Conservation (phyloP, 1,140 invertebrate species). For the Alviniconcha marisindica region DNA sequence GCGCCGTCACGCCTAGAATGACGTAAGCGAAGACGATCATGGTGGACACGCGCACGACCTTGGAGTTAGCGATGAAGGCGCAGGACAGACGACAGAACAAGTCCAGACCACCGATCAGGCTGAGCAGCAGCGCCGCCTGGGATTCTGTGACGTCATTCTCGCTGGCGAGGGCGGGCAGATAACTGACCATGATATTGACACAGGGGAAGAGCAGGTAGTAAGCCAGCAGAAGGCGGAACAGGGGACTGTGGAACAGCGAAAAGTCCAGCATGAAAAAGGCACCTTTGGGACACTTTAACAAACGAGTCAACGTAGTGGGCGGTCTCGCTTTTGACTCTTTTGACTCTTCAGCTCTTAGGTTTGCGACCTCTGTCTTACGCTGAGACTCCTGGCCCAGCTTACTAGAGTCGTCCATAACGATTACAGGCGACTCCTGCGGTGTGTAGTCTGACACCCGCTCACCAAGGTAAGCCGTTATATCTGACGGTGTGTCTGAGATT, state of each 20-base stretch:
- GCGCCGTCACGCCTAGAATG: neutral
- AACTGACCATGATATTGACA: neutral
- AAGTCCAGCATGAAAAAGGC: neutral
- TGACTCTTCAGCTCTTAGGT: neutral
- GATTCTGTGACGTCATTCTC: neutral
- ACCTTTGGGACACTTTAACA: neutral
- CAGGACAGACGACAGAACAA: neutral
- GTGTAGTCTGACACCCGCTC: too few species aligned
- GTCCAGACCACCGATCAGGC: conserved; percentile 28
- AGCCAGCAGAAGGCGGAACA: conserved; percentile 15
- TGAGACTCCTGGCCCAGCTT: neutral
- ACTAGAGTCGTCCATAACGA: neutral
- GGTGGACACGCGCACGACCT: conserved; percentile 10
- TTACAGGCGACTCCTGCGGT: too few species aligned
- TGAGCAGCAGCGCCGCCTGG: conserved; percentile 13
- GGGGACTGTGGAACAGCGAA: conserved; percentile 18
- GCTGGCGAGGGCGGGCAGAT: conserved; percentile 27
- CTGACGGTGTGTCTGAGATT: too few species aligned
- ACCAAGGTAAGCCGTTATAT: too few species aligned
- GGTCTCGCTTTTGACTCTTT: neutral
- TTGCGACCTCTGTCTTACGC: neutral
- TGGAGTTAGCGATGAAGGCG: conserved; percentile 5
- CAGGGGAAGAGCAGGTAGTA: neutral
- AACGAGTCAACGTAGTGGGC: neutral
- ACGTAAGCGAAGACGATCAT: conserved; percentile 16